These are phyloP conservation scores for Chionodraco myersi DNA, from an alignment of 2,113 vertebrate genomes.

Conservation along the genomic window DNA sequence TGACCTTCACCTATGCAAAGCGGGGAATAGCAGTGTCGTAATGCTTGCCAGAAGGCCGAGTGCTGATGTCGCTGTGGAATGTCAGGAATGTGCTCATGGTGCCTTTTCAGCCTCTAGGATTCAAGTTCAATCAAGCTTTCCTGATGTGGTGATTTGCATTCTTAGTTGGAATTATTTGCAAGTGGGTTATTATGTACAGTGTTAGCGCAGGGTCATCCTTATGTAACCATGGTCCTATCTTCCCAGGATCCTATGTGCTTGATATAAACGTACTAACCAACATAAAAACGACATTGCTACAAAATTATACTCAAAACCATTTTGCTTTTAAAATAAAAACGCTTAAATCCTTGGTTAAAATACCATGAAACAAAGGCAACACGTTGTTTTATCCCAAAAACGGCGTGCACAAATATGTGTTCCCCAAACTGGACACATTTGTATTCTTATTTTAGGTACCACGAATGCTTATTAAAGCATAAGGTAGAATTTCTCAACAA, in stretches of 20 bases:
- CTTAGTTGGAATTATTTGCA: conserved; percentile 19
- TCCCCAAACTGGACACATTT: conserved; percentile 1
- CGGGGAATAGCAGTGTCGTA: conserved; percentile 20
- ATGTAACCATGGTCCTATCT: too few relatives aligned
- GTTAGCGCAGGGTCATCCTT: background rate
- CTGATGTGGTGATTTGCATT: background rate
- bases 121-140: background rate
- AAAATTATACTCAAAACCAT: background rate
- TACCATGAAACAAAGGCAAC: conserved; percentile 33
- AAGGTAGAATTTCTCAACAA: background rate
- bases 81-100: background rate
- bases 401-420: conserved; percentile 31
- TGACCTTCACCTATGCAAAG: conserved; percentile 27
- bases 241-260: too few relatives aligned
- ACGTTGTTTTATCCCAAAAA: conserved; percentile 26
- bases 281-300: too few relatives aligned
- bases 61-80: conserved; percentile 31
- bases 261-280: too few relatives aligned
- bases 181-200: conserved; percentile 10
- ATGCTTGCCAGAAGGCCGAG: background rate
- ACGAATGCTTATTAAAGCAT: background rate
- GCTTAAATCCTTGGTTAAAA: conserved; percentile 5
- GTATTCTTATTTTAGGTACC: conserved; percentile 13
- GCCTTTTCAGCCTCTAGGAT: conserved; percentile 2
- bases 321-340: background rate